phyloP scores from a whole-genome alignment of 2,113 vertebrate species.

The Corythornis vintsioides region DNA sequence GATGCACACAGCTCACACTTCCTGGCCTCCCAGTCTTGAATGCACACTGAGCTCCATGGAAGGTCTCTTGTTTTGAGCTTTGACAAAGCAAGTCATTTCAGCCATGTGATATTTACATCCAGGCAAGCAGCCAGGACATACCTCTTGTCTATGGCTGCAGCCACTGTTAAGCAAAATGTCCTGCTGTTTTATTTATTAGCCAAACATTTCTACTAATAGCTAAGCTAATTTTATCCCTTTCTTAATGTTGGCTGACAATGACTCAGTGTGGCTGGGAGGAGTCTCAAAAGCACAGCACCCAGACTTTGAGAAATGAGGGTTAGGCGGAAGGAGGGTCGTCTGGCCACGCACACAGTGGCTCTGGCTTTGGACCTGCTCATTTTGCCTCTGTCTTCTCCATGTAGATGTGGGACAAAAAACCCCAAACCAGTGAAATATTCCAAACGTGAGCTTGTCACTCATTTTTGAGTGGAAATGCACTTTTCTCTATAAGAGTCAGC shows the following conservation, averaged over 20 bases:
- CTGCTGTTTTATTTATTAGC: slow-evolving; percentile 46
- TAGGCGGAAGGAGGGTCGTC: background rate
- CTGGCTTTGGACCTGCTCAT: background rate
- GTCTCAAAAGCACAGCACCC: background rate
- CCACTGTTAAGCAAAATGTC: slow-evolving; percentile 24
- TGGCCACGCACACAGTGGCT: background rate
- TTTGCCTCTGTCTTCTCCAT: background rate
- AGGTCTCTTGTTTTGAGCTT: background rate
- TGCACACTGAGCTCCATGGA: background rate
- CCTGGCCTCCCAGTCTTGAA: background rate
- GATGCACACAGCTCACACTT: background rate
- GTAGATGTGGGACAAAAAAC: background rate
- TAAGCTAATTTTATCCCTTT: slow-evolving; percentile 53
- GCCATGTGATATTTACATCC: slow-evolving; percentile 25
- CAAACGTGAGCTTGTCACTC: background rate
- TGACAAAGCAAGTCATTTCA: slow-evolving; percentile 25
- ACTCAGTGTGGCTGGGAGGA: slow-evolving; percentile 5
- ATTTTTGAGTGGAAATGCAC: background rate
- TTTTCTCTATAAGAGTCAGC: background rate
- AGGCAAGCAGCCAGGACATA: slow-evolving; percentile 17
- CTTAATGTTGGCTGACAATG: background rate
- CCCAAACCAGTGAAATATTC: background rate
- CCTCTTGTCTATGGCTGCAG: background rate
- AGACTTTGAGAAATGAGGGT: accelerated
- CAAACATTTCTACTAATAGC: slow-evolving; percentile 42